Evolutionary conservation across 1,140 invertebrate species (phyloP).

Genomic region (Eciton burchellii): DNA sequence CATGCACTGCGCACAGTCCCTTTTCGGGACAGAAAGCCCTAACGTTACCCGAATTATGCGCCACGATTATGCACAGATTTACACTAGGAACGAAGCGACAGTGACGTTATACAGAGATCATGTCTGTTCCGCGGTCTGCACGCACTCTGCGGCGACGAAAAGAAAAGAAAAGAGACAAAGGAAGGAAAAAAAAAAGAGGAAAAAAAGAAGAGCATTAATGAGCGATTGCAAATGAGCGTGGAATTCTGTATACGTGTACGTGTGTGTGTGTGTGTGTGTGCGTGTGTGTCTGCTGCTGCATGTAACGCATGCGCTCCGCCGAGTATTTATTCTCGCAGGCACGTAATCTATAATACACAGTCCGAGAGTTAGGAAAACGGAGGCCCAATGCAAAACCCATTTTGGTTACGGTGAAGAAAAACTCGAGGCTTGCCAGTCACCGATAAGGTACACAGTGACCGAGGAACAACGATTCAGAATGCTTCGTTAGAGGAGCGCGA

Average conservation of each 20-base stretch:
- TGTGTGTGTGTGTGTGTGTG: not conserved
- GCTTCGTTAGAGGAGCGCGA: conserved; percentile 57
- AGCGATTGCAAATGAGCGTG: conserved; percentile 48
- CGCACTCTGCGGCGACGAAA: conserved; percentile 35
- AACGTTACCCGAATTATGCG: conserved; percentile 41
- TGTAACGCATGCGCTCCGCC: conserved; percentile 26
- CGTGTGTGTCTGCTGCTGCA: not conserved
- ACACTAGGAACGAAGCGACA: conserved; percentile 52
- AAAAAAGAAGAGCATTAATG: too few relatives aligned
- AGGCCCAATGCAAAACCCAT: conserved; percentile 47
- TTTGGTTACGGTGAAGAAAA: conserved; percentile 58
- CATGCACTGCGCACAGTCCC: conserved; percentile 22
- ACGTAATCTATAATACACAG: conserved; percentile 60
- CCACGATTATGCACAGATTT: conserved; percentile 39
- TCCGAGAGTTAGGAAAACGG: conserved; percentile 48
- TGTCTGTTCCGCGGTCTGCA: too few relatives aligned
- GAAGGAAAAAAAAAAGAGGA: too few relatives aligned
- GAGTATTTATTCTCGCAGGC: conserved; percentile 46
- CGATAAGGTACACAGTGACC: conserved; percentile 46
- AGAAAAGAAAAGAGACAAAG: too few relatives aligned
- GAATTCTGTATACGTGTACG: not conserved
- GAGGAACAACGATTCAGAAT: conserved; percentile 63
- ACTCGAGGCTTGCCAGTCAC: conserved; percentile 46
- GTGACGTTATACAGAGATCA: conserved; percentile 44
- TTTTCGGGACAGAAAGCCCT: conserved; percentile 29